Evolutionary conservation across 1,140 invertebrate species (phyloP), one percentile per base, ranked within the genome.

Genomic region (Harpegnathos saltator): DNA sequence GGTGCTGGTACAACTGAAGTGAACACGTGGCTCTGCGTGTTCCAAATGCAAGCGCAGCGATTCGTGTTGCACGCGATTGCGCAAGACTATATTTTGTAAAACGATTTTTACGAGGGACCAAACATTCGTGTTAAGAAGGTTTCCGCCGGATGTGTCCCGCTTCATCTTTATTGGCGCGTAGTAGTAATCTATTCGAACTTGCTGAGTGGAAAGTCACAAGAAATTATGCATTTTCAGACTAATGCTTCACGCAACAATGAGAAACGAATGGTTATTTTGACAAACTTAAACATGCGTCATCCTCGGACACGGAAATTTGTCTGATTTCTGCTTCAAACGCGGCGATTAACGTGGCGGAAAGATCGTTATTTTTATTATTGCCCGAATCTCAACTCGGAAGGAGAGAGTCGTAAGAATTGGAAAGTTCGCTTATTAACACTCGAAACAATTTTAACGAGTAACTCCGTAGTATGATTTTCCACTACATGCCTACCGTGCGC

Each of bases 1-100:
- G 97, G 97, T 98, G 92, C 95, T 98, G 95, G 97, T 98, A 52
- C 97, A 98, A 94, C 95, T 98, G 87, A 97, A 97, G 92, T 98
- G 96, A 96, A 94, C 59, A 14, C 50, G n/a, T 1, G 59, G 17
- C 5, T 58, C n/a, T 4, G 17, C 17, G 24, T 19, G 19, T 48
- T 74, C 26, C n/a, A 26, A 7, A 66, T 33, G 19, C 63, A 48
- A 26, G 44, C 68, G 65, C 75, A 19, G 52, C 19, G 33, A 58
- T 17, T 58, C 26, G 19, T n/a, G 19, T 80, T 84, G 77, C 78
- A 56, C 66, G 38, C 24, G 52, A 33, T 19, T 44, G 71, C 81
- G 63, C 50, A 26, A 81, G 62, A 72, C 26, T 81, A 82, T 54
- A 82, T 82, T 84, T 84, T 84, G 71, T 69, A 58, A 52, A 7